Evolutionary conservation across 2,113 vertebrate genomes (phyloP), one percentile per base, ranked within the genome.

Genomic region (Orthonyx spaldingii): DNA sequence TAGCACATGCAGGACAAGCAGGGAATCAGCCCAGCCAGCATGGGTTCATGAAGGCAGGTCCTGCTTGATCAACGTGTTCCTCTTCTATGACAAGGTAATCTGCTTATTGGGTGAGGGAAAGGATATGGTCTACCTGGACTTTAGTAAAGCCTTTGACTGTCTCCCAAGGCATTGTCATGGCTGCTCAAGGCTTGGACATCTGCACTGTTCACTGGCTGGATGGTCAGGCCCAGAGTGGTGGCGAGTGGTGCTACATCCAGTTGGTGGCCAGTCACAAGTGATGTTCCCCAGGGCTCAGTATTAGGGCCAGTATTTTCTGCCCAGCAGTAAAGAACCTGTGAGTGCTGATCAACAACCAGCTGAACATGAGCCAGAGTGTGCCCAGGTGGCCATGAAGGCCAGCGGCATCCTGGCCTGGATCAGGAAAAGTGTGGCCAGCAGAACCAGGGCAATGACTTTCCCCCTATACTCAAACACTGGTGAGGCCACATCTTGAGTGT

Each of bases 261-360:
- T 27, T 63, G 56, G 27, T 37, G 33, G 23, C 11, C 37, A 42
- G 33, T 16, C 50, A 44, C 1, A 4, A 28, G 19, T 13, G 37
- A 4, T 39, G 35, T 0, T 64, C 50, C 23, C 11, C 42, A 50
- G 50, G 16, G 18, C 35, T 49, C 49, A 64, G 5, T 44, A 26
- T 7, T 14, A 11, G 27, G 7, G 2, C 10, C 35, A 49, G 6
- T 27, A 12, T 18, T 64, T 72, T 72, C 24, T 56, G 8, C 42
- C 23, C 50, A 56, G 19, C 28, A 63, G 64, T n/a, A 64, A 64
- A 84, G 19, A 13, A 27, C 19, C 9, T 39, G 50, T 28, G 33
- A 42, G 11, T 46, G 11, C 33, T 64, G 44, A 28, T 13, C 0
- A 0, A 14, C 28, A 37, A 1, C 12, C 37, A 56, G 56, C 8